These are phyloP conservation scores for Drosophila nebulosa DNA, from an alignment of 1,140 invertebrate species.

Conservation along the genomic window DNA sequence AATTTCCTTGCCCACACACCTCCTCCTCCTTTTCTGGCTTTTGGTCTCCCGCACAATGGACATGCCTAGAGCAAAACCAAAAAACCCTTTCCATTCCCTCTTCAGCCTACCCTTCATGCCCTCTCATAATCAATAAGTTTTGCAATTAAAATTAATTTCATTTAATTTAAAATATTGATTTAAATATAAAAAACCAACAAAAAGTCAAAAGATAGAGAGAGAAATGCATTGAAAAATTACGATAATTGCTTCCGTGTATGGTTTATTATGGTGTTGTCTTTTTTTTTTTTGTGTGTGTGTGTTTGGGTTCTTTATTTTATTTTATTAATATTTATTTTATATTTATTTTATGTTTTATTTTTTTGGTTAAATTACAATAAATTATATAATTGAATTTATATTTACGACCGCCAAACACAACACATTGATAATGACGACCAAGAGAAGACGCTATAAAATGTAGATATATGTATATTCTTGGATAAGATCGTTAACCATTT, in stretches of 20 bases:
- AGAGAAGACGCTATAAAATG: conserved; percentile 50
- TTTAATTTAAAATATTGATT: conserved; percentile 46
- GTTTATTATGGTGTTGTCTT: conserved; percentile 25
- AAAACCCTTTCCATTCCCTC: background rate
- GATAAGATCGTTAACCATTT: conserved; percentile 63
- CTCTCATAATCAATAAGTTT: conserved; percentile 31
- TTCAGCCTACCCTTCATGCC: background rate
- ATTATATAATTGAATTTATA: conserved; percentile 76
- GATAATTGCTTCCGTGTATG: conserved; percentile 67
- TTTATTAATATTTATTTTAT: background rate
- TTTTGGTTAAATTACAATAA: conserved; percentile 63
- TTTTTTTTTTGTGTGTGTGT: background rate
- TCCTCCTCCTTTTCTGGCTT: background rate
- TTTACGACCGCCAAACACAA: conserved; percentile 42
- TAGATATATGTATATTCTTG: conserved; percentile 1
- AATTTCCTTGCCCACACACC: background rate
- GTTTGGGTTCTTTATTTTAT: background rate
- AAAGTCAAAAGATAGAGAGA: conserved; percentile 39
- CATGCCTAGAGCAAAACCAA: background rate
- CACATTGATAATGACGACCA: conserved; percentile 14
- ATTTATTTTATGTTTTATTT: background rate
- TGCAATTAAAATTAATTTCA: conserved; percentile 59
- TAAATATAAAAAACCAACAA: conserved; percentile 34
- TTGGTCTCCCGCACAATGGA: background rate
- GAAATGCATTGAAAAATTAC: conserved; percentile 50